Conservation (phyloP, 2,888 invertebrate species). For the Spisula subtruncata region DNA sequence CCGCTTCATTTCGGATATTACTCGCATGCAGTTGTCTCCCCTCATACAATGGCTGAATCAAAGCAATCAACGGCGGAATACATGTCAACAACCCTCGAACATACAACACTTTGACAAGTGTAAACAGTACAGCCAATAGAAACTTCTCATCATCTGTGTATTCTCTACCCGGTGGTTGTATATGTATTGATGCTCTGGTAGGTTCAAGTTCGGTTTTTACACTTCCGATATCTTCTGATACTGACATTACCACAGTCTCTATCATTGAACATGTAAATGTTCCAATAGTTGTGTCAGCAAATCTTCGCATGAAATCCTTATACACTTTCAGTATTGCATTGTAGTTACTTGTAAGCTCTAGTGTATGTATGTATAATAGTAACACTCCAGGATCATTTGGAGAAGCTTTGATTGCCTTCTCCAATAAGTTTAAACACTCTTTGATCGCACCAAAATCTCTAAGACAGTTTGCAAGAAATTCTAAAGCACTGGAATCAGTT, state of each 20-base stretch:
- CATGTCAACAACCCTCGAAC: slow-evolving; percentile 63
- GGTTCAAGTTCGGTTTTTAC: neutral
- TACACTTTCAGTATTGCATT: slow-evolving; percentile 51
- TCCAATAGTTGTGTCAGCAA: slow-evolving; percentile 52
- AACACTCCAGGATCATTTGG: slow-evolving; percentile 63
- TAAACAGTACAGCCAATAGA: slow-evolving; percentile 72
- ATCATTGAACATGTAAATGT: slow-evolving; percentile 55
- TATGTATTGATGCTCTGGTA: neutral
- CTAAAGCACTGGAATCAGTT: slow-evolving; percentile 65
- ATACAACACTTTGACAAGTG: slow-evolving; percentile 72
- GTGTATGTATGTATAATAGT: slow-evolving; percentile 72
- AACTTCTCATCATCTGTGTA: slow-evolving; percentile 69
- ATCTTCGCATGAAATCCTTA: slow-evolving; percentile 55
- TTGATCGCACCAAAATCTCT: slow-evolving; percentile 72
- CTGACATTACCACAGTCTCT: neutral
- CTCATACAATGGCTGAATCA: slow-evolving; percentile 63
- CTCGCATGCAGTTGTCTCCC: slow-evolving; percentile 69
- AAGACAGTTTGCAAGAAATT: slow-evolving; percentile 71
- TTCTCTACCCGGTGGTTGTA: neutral
- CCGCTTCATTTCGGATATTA: slow-evolving; percentile 75
- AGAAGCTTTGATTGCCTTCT: slow-evolving; percentile 61
- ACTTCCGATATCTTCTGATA: neutral
- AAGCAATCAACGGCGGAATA: slow-evolving; percentile 52
- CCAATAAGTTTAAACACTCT: slow-evolving; percentile 64
- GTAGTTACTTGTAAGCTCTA: slow-evolving; percentile 69